Conservation (phyloP, 37 sponge, comb jelly and placozoan species). For the Mnemiopsis leidyi region DNA sequence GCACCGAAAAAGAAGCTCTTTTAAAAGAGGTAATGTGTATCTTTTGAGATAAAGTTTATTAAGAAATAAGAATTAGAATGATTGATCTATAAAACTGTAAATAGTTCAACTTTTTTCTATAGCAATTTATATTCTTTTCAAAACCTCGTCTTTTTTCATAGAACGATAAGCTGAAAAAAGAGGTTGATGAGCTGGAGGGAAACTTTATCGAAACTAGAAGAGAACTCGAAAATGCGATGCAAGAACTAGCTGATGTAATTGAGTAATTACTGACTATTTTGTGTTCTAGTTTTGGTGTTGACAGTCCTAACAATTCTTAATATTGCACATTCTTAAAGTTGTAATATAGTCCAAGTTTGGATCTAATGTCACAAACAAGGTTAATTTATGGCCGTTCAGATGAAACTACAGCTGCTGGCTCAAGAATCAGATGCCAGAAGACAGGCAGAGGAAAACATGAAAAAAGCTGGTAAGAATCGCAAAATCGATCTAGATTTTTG, state of each 20-base stretch:
- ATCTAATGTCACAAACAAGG: too few species aligned
- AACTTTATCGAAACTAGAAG: neutral
- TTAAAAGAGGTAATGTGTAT: neutral
- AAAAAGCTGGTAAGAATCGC: slow-evolving; percentile 47
- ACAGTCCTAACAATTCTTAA: too few species aligned
- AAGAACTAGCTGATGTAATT: neutral
- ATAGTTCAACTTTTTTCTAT: too few species aligned
- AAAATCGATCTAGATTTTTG: too few species aligned
- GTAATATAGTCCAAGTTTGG: too few species aligned
- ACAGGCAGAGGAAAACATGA: slow-evolving; percentile 29
- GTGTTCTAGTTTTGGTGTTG: too few species aligned
- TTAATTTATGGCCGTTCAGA: too few species aligned
- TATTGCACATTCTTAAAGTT: too few species aligned
- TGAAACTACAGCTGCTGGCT: neutral
- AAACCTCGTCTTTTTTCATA: neutral
- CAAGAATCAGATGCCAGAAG: neutral
- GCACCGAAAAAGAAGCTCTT: neutral
- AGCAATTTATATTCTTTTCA: too few species aligned
- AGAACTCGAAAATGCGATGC: slow-evolving; percentile 11
- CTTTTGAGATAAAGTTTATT: neutral
- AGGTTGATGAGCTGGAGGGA: neutral
- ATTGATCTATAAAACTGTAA: too few species aligned
- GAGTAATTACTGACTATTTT: too few species aligned
- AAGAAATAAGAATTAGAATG: too few species aligned
- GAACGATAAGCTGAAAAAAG: neutral